A percentile compares a stretch with the other conserved stretches of the same genome.
phyloP scores from a whole-genome alignment of 1,140 invertebrate species.

The Polypedilum pembai region DNA sequence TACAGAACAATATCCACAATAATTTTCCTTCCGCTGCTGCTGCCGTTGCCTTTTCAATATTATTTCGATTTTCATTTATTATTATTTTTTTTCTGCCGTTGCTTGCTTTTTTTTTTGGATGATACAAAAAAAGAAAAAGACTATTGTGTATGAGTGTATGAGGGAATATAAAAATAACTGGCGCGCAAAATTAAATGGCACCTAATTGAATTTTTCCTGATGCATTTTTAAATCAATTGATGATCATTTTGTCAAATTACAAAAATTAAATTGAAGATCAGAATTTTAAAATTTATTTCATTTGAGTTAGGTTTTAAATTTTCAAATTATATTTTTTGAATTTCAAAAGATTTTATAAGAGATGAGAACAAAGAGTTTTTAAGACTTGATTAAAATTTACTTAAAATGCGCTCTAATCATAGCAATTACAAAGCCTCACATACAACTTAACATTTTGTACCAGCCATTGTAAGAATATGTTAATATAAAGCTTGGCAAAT shows the following conservation, averaged over 20 bases:
- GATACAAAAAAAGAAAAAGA: not conserved
- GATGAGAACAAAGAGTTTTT: too few relatives aligned
- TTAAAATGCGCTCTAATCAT: too few relatives aligned
- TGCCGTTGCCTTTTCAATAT: not conserved
- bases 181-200: conserved; percentile 22
- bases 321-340: too few relatives aligned
- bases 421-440: too few relatives aligned
- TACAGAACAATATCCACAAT: conserved; percentile 14
- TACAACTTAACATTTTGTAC: not conserved
- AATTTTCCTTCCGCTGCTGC: conserved; percentile 13
- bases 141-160: not conserved
- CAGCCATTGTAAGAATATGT: conserved; percentile 21
- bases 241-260: too few relatives aligned
- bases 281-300: too few relatives aligned
- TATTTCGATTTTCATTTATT: not conserved
- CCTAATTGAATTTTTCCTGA: conserved; percentile 25
- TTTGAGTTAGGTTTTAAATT: too few relatives aligned
- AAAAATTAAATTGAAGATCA: too few relatives aligned
- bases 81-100: not conserved
- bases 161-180: conserved; percentile 25
- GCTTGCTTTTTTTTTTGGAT: conserved; percentile 3
- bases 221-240: too few relatives aligned
- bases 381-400: too few relatives aligned
- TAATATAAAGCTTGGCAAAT: not conserved
- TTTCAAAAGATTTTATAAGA: too few relatives aligned